phyloP scores from a whole-genome alignment of 1,140 invertebrate genomes.

The Holcopasites calliopsidis region DNA sequence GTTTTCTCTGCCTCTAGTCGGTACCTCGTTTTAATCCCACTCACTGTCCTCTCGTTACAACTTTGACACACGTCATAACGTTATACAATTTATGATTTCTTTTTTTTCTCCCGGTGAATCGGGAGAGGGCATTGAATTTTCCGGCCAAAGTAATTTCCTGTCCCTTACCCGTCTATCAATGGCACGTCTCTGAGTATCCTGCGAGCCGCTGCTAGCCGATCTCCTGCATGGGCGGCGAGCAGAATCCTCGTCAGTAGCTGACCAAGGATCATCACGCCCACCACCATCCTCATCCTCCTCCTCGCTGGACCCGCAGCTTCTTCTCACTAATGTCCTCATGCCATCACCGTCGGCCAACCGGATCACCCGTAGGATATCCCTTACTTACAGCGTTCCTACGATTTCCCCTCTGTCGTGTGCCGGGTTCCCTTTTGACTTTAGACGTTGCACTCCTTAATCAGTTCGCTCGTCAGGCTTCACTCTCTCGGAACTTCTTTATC shows the following conservation, averaged over 20 bases:
- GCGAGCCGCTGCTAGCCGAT: conserved; percentile 76
- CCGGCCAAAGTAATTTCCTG: background rate
- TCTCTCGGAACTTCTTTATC: background rate
- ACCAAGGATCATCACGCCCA: conserved; percentile 78
- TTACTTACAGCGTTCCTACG: conserved; percentile 21
- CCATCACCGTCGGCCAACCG: conserved; percentile 70
- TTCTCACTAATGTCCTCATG: conserved; percentile 77
- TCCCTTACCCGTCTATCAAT: conserved; percentile 77
- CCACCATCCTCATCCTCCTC: conserved; percentile 79
- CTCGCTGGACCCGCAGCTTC: conserved; percentile 74
- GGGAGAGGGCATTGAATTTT: too few relatives aligned
- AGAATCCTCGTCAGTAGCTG: conserved; percentile 77
- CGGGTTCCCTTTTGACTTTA: background rate
- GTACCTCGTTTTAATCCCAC: conserved; percentile 1
- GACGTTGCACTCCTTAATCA: background rate
- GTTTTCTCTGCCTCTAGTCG: background rate
- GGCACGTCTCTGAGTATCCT: conserved; percentile 77
- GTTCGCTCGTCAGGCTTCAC: conserved; percentile 12
- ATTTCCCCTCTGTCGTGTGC: background rate
- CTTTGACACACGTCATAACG: too few relatives aligned
- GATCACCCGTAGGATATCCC: conserved; percentile 52
- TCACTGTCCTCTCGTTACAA: background rate
- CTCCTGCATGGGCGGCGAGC: conserved; percentile 75
- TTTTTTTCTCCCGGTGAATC: too few relatives aligned
- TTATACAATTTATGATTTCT: too few relatives aligned